phyloP scores from a whole-genome alignment of 2,888 invertebrate genomes.

The Mesorhabditis belari region DNA sequence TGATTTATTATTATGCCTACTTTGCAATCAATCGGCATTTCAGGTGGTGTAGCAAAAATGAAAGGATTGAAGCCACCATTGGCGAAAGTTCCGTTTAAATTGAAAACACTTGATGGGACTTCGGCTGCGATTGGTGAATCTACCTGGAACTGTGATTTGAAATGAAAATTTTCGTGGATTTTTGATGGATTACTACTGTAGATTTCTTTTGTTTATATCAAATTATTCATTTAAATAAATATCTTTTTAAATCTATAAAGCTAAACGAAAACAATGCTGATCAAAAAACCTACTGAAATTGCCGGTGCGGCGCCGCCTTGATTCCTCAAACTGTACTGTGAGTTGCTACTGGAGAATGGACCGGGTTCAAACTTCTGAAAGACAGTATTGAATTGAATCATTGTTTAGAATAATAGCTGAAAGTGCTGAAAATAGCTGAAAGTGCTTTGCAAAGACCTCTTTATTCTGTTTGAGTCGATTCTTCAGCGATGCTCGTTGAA shows the following conservation, averaged over 20 bases:
- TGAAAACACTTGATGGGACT: too few species aligned
- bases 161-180: too few species aligned
- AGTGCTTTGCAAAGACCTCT: conserved; percentile 10
- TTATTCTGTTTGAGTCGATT: conserved; percentile 34
- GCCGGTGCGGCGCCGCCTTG: conserved; percentile 1
- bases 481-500: conserved; percentile 32
- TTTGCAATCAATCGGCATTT: background rate
- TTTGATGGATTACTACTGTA: too few species aligned
- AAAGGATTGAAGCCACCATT: background rate
- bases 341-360: background rate
- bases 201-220: background rate
- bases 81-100: background rate
- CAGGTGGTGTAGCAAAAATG: background rate
- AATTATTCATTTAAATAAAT: too few species aligned
- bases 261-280: too few species aligned
- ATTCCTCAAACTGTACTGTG: background rate
- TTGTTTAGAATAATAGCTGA: conserved; percentile 6
- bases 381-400: conserved; percentile 1
- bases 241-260: too few species aligned
- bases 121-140: background rate
- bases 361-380: conserved; percentile 8
- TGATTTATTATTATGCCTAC: too few species aligned
- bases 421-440: background rate
- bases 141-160: background rate
- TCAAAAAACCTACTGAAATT: conserved; percentile 3